Conservation (phyloP, 2,797 vertebrate genomes). For the Liasis olivaceus region DNA sequence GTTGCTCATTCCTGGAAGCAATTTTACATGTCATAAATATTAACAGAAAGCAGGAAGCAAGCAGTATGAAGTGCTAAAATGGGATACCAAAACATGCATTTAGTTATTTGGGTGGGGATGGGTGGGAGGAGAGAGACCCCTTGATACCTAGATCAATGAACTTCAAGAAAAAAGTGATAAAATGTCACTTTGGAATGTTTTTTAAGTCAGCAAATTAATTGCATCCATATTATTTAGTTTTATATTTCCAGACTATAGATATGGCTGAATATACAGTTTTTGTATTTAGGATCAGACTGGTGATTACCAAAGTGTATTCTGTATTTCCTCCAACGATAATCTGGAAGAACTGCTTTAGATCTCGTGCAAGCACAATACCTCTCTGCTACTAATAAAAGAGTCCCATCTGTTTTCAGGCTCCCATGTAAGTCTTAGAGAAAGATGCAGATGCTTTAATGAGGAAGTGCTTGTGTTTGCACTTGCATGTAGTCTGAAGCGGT, state of each 20-base stretch:
- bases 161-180: not conserved
- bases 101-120: not conserved
- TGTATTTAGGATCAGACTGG: not conserved
- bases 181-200: not conserved
- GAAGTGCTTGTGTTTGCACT: not conserved
- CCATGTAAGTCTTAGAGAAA: not conserved
- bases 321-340: not conserved
- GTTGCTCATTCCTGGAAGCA: not conserved
- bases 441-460: not conserved
- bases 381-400: not conserved
- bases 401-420: not conserved
- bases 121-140: not conserved
- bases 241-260: not conserved
- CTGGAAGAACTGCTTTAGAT: not conserved
- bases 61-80: not conserved
- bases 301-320: not conserved
- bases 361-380: not conserved
- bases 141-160: not conserved
- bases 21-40: constrained; percentile 25
- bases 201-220: not conserved
- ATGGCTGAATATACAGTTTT: not conserved
- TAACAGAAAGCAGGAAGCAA: constrained; percentile 54
- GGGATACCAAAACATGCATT: accelerated
- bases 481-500: not conserved
- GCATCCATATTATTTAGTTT: not conserved